Percentiles rank a stretch among this genome's conserved stretches.
Evolutionary conservation across 2,888 invertebrate species (phyloP).

Genomic region (Hedychridium roseum): DNA sequence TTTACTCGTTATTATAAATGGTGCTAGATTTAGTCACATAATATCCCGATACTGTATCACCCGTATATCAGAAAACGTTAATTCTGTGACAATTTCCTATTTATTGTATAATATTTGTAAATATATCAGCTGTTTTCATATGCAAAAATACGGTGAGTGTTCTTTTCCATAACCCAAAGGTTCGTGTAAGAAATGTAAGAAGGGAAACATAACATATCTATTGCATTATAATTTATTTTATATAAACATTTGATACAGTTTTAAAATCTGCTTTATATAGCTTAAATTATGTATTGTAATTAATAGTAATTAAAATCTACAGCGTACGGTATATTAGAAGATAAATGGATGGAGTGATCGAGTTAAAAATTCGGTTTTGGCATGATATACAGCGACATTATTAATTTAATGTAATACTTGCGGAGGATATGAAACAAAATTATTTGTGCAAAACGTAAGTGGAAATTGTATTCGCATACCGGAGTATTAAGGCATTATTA

Average conservation of each 20-base stretch:
- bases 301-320: slow-evolving; percentile 51
- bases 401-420: slow-evolving; percentile 1
- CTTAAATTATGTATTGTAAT: slow-evolving; percentile 53
- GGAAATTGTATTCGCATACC: too few species aligned
- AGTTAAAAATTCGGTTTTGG: slow-evolving; percentile 51
- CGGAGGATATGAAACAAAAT: too few species aligned
- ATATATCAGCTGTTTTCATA: background rate
- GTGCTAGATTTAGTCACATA: background rate
- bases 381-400: slow-evolving; percentile 44
- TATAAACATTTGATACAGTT: slow-evolving; percentile 62
- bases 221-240: slow-evolving; percentile 60
- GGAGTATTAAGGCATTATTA: too few species aligned
- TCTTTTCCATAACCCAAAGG: background rate
- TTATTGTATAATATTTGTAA: background rate
- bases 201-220: slow-evolving; percentile 6
- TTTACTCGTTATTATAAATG: background rate
- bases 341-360: slow-evolving; percentile 50
- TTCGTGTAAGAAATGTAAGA: background rate
- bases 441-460: too few species aligned
- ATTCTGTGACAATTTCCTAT: background rate
- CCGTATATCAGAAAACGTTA: background rate
- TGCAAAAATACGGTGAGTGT: background rate
- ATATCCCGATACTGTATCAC: background rate
- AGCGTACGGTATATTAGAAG: slow-evolving; percentile 51
- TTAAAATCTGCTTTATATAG: slow-evolving; percentile 48